Conservation (phyloP, 2,888 invertebrate species). For the Poecilus cupreus region DNA sequence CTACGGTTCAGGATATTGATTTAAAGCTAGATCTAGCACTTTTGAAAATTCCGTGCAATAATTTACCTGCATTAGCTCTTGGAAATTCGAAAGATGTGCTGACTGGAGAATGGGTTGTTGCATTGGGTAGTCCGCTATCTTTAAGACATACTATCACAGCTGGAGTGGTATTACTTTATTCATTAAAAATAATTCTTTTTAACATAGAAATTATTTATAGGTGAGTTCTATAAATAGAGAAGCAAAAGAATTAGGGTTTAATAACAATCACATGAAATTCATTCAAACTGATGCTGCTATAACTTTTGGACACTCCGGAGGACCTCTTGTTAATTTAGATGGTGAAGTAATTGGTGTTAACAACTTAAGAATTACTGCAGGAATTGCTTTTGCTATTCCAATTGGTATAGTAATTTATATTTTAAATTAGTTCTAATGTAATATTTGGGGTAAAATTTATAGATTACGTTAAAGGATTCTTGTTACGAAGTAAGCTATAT, state of each 20-base stretch:
- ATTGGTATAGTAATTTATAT: slow-evolving; percentile 71
- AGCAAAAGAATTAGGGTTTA: slow-evolving; percentile 82
- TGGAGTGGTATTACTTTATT: slow-evolving; percentile 80
- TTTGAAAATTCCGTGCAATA: slow-evolving; percentile 84
- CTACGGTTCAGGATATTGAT: slow-evolving; percentile 89
- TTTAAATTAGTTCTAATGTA: neutral
- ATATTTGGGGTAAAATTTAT: neutral
- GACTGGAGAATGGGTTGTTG: slow-evolving; percentile 96
- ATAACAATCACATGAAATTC: slow-evolving; percentile 81
- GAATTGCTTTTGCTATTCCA: slow-evolving; percentile 97
- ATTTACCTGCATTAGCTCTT: slow-evolving; percentile 85
- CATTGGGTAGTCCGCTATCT: slow-evolving; percentile 93
- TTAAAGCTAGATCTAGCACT: slow-evolving; percentile 91
- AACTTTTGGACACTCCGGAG: slow-evolving; percentile 96
- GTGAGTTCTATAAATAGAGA: slow-evolving; percentile 77
- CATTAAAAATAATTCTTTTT: neutral
- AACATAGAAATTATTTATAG: slow-evolving; percentile 63
- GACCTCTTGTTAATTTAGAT: slow-evolving; percentile 93
- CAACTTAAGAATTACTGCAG: slow-evolving; percentile 92
- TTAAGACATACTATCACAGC: slow-evolving; percentile 94
- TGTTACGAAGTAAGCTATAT: slow-evolving; percentile 73
- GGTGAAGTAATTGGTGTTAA: slow-evolving; percentile 96
- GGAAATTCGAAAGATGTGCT: slow-evolving; percentile 84
- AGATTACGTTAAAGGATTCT: slow-evolving; percentile 86
- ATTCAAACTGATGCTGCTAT: slow-evolving; percentile 97